Conservation (phyloP, 2,888 invertebrate genomes). For the Agriopis aurantiaria region DNA sequence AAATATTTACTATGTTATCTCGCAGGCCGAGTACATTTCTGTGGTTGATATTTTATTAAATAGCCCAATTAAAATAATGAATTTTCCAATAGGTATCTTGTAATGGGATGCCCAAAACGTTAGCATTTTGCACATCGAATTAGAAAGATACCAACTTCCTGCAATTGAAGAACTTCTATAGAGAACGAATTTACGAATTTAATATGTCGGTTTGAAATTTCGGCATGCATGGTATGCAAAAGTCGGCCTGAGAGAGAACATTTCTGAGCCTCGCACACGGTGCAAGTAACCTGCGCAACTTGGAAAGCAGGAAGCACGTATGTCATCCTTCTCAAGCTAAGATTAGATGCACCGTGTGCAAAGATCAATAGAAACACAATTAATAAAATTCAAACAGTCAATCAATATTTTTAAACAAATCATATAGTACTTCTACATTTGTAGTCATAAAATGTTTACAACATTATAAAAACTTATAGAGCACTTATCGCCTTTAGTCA, state of each 20-base stretch:
- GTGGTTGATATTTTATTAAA: background rate
- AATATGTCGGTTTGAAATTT: background rate
- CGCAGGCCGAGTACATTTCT: conserved; percentile 53
- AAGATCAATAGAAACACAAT: conserved; percentile 63
- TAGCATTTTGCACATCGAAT: conserved; percentile 24
- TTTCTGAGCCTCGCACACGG: conserved; percentile 20
- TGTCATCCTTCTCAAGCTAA: no score
- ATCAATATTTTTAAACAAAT: conserved; percentile 69
- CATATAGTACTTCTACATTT: conserved; percentile 62
- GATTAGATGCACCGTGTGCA: no score
- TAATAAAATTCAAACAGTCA: conserved; percentile 72
- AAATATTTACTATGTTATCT: conserved; percentile 66
- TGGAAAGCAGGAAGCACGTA: no score
- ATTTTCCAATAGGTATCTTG: conserved; percentile 2
- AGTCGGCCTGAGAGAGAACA: conserved; percentile 66
- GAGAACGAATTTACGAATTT: background rate
- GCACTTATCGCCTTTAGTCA: conserved; percentile 60
- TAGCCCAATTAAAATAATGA: background rate
- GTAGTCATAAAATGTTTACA: conserved; percentile 61
- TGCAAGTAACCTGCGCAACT: no score
- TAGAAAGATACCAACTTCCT: conserved; percentile 9
- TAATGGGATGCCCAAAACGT: conserved; percentile 31
- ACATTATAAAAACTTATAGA: conserved; percentile 60
- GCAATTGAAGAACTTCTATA: background rate
- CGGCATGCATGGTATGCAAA: conserved; percentile 1